Conservation (phyloP, 1,140 invertebrate genomes). For the Hycleus phaleratus region DNA sequence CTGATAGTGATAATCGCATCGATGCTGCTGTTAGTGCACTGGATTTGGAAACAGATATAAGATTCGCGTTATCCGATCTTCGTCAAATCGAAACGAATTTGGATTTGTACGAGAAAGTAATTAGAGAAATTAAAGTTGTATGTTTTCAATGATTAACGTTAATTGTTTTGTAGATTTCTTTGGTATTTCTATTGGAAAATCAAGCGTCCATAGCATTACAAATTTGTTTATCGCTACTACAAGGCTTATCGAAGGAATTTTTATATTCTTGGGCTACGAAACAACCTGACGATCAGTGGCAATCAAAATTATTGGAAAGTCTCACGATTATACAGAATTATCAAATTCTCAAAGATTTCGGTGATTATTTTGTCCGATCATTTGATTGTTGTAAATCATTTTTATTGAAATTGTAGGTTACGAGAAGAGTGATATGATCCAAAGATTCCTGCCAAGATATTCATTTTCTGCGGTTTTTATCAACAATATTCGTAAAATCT, state of each 20-base stretch:
- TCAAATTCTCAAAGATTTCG: conserved; percentile 22
- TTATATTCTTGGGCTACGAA: conserved; percentile 20
- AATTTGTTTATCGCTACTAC: conserved; percentile 7
- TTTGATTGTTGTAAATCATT: too few species aligned
- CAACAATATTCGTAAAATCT: conserved; percentile 22
- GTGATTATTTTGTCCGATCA: too few species aligned
- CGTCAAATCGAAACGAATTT: conserved; percentile 14
- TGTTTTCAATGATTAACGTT: neutral
- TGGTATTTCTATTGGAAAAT: conserved; percentile 28
- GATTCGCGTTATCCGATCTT: too few species aligned
- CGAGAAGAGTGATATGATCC: conserved; percentile 16
- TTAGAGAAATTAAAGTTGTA: neutral
- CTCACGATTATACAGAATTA: conserved; percentile 33
- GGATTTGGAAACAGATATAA: too few species aligned
- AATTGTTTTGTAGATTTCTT: conserved; percentile 23
- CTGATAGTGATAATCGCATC: too few species aligned
- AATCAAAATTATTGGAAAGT: conserved; percentile 28
- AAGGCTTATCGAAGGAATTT: conserved; percentile 1
- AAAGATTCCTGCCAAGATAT: conserved; percentile 21
- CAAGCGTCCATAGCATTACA: conserved; percentile 17
- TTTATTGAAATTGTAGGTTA: conserved; percentile 1
- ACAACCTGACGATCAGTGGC: conserved; percentile 14
- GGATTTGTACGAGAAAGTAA: conserved; percentile 21
- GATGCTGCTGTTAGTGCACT: too few species aligned
- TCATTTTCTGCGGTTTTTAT: conserved; percentile 7